Conservation (phyloP, 1,140 invertebrate species). For the Aricia agestis region DNA sequence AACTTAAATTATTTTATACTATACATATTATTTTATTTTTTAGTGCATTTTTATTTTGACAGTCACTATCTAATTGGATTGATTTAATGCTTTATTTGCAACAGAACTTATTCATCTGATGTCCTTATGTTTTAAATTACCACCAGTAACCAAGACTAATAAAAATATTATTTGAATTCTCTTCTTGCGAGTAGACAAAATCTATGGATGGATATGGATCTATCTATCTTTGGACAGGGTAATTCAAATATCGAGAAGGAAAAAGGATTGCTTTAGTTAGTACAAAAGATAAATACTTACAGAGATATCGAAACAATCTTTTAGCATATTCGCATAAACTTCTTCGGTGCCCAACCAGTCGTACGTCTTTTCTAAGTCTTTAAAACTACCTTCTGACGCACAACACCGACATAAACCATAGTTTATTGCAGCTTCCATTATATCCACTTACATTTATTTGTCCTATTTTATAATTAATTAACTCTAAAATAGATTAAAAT, state of each 20-base stretch:
- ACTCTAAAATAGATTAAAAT: constrained; percentile 30
- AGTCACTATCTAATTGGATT: not conserved
- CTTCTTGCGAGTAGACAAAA: too few species aligned
- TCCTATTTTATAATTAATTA: constrained; percentile 37
- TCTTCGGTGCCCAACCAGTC: constrained; percentile 65
- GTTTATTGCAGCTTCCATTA: constrained; percentile 45
- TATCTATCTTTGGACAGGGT: too few species aligned
- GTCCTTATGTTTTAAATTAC: not conserved
- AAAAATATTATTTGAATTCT: not conserved
- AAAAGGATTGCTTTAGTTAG: not conserved
- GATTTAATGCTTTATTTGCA: not conserved
- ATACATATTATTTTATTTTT: too few species aligned
- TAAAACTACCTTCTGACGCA: constrained; percentile 58
- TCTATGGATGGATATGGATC: too few species aligned
- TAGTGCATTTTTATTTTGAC: too few species aligned
- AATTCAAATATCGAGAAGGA: too few species aligned
- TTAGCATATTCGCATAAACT: constrained; percentile 60
- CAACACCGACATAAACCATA: constrained; percentile 63
- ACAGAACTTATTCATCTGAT: not conserved
- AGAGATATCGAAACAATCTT: constrained; percentile 60
- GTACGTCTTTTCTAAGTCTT: constrained; percentile 52
- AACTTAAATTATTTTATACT: too few species aligned
- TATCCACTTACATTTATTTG: constrained; percentile 40
- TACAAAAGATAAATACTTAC: constrained; percentile 36
- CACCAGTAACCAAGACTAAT: not conserved